These are phyloP conservation scores for Myrmecophaga tridactyla DNA, from an alignment of 2,113 vertebrate genomes.

Conservation along the genomic window DNA sequence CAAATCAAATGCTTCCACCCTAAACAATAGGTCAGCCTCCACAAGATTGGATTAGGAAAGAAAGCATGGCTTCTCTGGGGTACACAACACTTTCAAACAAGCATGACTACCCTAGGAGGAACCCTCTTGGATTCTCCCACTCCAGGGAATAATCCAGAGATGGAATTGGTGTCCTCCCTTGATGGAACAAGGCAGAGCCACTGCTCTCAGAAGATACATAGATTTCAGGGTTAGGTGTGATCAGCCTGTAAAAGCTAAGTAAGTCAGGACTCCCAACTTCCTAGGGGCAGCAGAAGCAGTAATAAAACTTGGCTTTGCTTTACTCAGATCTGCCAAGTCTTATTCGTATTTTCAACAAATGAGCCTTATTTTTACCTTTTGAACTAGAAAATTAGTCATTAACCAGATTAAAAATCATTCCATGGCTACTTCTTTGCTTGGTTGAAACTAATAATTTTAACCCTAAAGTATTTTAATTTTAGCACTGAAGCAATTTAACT, in stretches of 20 bases:
- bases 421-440: not conserved
- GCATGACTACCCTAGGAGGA: not conserved
- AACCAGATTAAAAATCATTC: conserved; percentile 30
- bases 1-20: too few species aligned
- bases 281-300: not conserved
- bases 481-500: conserved; percentile 24
- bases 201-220: not conserved
- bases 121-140: not conserved
- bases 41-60: too few species aligned
- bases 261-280: not conserved
- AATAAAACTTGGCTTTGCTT: not conserved
- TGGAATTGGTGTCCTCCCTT: not conserved
- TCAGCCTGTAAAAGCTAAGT: not conserved
- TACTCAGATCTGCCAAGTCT: not conserved
- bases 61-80: too few species aligned
- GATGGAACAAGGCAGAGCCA: not conserved
- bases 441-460: conserved; percentile 24
- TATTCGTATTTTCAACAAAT: not conserved
- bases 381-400: conserved; percentile 44
- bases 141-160: not conserved
- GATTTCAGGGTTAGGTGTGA: not conserved
- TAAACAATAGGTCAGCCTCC: too few species aligned
- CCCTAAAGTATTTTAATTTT: too few species aligned
- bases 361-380: conserved; percentile 38
- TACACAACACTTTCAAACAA: too few species aligned